Percentiles rank a stretch among this genome's conserved stretches.
Evolutionary conservation across 1,140 invertebrate species (phyloP).

Genomic region (Drosophila teissieri): DNA sequence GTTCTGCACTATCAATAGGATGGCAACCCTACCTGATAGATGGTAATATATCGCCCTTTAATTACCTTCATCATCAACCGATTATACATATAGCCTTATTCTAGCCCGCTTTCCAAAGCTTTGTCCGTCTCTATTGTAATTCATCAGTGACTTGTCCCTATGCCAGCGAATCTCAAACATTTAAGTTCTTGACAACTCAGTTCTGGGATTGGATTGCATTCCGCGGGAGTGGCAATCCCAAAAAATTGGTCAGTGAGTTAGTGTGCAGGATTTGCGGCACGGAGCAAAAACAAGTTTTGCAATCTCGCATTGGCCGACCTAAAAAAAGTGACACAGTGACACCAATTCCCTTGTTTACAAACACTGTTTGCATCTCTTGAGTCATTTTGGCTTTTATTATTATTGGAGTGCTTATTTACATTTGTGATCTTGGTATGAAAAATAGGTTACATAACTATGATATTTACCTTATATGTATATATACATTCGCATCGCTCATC

Average conservation of each 20-base stretch:
- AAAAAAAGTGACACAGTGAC: constrained; percentile 67
- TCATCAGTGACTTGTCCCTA: neutral
- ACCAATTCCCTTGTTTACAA: constrained; percentile 28
- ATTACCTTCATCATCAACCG: too few species aligned
- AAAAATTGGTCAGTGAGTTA: constrained; percentile 13
- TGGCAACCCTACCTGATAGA: neutral
- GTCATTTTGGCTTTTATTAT: constrained; percentile 5
- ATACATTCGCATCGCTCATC: neutral
- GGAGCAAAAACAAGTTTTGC: neutral
- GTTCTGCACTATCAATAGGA: neutral
- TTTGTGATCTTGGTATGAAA: constrained; percentile 17
- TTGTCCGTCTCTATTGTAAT: too few species aligned
- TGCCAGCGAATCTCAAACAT: constrained; percentile 39
- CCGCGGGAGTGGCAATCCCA: neutral
- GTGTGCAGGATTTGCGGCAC: constrained; percentile 6
- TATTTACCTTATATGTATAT: too few species aligned
- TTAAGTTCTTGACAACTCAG: neutral
- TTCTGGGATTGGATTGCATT: constrained; percentile 7
- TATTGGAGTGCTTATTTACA: constrained; percentile 10
- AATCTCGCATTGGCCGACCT: neutral
- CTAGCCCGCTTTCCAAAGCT: too few species aligned
- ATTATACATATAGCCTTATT: too few species aligned
- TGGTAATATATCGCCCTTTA: too few species aligned
- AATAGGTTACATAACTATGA: neutral
- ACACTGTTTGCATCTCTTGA: constrained; percentile 37